Percentiles rank a stretch among this genome's conserved stretches.
These are phyloP conservation scores for Balaenoptera acutorostrata DNA, from an alignment of 2,113 vertebrate genomes.

Conservation along the genomic window DNA sequence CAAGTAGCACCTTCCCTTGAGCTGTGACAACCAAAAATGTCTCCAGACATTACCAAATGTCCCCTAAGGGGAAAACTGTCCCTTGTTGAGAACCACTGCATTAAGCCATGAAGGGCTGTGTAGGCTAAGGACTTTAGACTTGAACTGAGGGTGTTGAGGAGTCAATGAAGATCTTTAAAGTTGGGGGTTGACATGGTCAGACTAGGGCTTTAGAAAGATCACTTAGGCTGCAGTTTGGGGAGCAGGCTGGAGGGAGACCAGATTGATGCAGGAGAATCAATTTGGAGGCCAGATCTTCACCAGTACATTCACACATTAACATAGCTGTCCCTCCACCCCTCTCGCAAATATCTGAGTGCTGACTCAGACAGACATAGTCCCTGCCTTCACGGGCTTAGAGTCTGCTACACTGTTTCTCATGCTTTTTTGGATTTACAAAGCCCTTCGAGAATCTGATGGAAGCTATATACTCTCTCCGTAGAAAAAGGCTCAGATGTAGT, in stretches of 20 bases:
- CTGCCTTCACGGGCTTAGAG: neutral
- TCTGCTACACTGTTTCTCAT: neutral
- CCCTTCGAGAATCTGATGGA: neutral
- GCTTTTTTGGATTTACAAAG: conserved; percentile 1
- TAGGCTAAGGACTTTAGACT: neutral
- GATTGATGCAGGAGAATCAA: neutral
- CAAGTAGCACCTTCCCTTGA: neutral
- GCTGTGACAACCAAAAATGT: neutral
- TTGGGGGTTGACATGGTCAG: neutral
- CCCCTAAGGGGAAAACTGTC: neutral
- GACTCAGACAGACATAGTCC: neutral
- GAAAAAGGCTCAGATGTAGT: neutral
- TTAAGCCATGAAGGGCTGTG: neutral
- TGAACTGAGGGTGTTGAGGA: neutral
- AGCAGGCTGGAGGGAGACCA: neutral
- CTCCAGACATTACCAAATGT: neutral
- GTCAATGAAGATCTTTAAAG: neutral
- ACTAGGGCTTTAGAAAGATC: conserved; percentile 19
- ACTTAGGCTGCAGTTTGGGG: neutral
- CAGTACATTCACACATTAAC: neutral
- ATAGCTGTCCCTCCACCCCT: neutral
- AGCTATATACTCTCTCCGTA: neutral
- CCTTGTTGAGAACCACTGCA: neutral
- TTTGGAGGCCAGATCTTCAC: neutral
- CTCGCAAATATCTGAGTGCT: neutral